phyloP scores from a whole-genome alignment of 2,797 vertebrate genomes.

The Hylomyscus alleni region DNA sequence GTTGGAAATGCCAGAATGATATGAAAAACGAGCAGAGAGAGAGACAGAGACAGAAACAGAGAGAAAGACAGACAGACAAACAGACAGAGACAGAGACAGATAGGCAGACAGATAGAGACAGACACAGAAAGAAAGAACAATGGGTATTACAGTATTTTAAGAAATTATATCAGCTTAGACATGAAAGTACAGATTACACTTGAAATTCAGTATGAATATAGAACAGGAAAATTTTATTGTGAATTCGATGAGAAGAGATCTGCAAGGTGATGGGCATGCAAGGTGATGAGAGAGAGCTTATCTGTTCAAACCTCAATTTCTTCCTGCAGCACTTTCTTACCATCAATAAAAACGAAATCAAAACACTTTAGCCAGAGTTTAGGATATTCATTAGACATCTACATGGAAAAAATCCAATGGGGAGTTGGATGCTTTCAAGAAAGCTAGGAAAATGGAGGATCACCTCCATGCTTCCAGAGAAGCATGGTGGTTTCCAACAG shows the following conservation, averaged over 20 bases:
- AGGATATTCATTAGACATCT: not conserved
- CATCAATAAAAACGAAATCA: not conserved
- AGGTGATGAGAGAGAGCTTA: not conserved
- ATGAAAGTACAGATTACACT: accelerated
- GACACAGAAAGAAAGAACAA: not conserved
- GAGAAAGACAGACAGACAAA: not conserved
- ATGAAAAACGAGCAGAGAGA: not conserved
- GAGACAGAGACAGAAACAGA: not conserved
- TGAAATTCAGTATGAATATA: not conserved
- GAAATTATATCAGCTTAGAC: not conserved
- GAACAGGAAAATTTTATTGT: not conserved
- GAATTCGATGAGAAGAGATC: not conserved
- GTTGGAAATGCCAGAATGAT: too few relatives aligned
- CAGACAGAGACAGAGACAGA: not conserved
- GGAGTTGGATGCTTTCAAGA: not conserved
- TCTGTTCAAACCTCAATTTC: too few relatives aligned
- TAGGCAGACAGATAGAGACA: not conserved
- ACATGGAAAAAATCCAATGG: too few relatives aligned
- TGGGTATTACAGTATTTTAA: not conserved
- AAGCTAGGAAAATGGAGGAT: not conserved
- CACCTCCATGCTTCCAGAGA: too few relatives aligned
- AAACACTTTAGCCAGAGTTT: not conserved
- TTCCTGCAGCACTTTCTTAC: not conserved
- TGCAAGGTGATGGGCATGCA: not conserved
- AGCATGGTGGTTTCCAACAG: not conserved